phyloP scores from a whole-genome alignment of 2,888 invertebrate genomes.

The Brachynemurus nebulosus region DNA sequence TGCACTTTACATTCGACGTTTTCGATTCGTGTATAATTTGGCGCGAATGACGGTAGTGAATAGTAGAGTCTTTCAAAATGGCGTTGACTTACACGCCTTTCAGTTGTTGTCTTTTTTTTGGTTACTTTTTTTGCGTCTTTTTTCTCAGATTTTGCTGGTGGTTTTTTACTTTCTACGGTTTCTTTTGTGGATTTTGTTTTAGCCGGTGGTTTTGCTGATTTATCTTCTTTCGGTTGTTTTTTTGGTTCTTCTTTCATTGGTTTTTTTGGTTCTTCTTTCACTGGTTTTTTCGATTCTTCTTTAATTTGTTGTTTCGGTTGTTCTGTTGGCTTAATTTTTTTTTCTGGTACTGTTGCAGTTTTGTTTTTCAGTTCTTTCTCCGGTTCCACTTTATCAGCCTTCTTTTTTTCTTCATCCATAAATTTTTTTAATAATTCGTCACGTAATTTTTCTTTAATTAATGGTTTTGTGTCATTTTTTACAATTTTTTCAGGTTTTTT shows the following conservation, averaged over 20 bases:
- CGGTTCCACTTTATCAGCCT: background rate
- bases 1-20: constrained; percentile 53
- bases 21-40: constrained; percentile 49
- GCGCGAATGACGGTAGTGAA: constrained; percentile 46
- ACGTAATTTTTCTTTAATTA: no score
- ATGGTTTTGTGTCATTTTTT: background rate
- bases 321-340: no score
- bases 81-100: background rate
- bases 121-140: background rate
- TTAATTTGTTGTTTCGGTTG: background rate
- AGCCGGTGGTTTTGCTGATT: background rate
- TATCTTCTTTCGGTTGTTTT: background rate
- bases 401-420: background rate
- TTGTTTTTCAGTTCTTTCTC: background rate
- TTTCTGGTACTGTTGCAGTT: background rate
- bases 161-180: no score
- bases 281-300: background rate
- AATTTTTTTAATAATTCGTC: background rate
- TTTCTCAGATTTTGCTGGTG: background rate
- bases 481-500: background rate
- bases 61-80: constrained; percentile 8
- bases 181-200: background rate
- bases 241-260: background rate
- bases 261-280: background rate
- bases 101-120: background rate